A percentile compares a stretch with the other conserved stretches of the same genome.
Conservation (phyloP, 2,113 vertebrate genomes). For the Porphyrio hochstetteri region DNA sequence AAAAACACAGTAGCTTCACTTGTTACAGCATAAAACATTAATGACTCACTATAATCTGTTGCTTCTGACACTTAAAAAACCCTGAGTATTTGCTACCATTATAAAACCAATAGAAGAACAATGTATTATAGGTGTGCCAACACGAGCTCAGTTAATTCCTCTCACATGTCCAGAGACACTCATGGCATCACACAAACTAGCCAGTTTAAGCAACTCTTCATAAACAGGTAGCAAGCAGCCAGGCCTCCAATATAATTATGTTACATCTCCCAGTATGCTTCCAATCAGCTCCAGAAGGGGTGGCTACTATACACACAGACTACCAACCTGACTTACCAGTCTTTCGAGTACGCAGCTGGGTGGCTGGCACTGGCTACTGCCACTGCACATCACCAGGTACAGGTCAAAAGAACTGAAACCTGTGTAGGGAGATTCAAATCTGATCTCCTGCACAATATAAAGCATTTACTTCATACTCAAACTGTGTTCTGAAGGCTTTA, state of each 20-base stretch:
- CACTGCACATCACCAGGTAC: background rate
- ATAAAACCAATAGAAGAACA: background rate
- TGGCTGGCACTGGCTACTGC: background rate
- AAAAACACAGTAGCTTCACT: background rate
- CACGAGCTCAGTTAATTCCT: background rate
- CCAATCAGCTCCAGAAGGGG: background rate
- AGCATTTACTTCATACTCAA: background rate
- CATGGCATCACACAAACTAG: accelerated
- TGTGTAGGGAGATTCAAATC: background rate
- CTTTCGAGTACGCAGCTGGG: background rate
- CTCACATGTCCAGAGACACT: background rate
- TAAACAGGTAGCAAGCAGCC: background rate
- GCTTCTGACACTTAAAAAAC: background rate
- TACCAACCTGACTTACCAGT: background rate
- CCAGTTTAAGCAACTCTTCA: background rate
- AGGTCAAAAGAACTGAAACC: background rate
- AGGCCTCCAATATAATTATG: background rate
- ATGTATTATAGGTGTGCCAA: background rate
- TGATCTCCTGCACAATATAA: background rate
- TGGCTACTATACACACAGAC: background rate
- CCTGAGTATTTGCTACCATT: background rate
- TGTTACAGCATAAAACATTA: background rate
- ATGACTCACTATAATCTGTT: background rate
- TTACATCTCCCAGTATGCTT: background rate
- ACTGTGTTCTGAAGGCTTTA: background rate